These are phyloP conservation scores for Aythya fuligula DNA, from an alignment of 2,797 vertebrate genomes.

Conservation along the genomic window DNA sequence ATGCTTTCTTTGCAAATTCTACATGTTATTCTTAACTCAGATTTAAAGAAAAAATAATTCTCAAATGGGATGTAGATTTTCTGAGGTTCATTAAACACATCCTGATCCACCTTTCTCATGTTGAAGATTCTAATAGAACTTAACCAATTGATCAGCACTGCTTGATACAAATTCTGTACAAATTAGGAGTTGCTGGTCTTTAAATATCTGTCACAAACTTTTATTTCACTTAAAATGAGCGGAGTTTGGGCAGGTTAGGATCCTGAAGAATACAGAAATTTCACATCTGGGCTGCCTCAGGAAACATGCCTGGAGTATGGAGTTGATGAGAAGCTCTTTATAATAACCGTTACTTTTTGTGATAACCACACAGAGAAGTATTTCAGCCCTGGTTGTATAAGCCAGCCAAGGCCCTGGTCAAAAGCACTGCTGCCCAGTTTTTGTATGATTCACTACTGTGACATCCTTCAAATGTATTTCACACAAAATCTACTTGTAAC, in stretches of 20 bases:
- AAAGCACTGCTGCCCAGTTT: not conserved
- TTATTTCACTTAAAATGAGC: not conserved
- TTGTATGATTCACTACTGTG: not conserved
- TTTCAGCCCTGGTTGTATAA: not conserved
- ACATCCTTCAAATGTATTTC: not conserved
- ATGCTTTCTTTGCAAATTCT: constrained; percentile 44
- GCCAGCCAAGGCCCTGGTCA: not conserved
- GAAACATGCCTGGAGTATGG: not conserved
- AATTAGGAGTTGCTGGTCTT: not conserved
- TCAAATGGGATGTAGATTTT: not conserved
- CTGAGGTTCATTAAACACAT: not conserved
- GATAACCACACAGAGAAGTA: not conserved
- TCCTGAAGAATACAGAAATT: not conserved
- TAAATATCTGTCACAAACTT: not conserved
- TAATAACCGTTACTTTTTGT: not conserved
- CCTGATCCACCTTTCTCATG: not conserved
- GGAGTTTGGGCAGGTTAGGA: accelerated
- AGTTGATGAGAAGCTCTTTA: not conserved
- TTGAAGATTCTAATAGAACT: not conserved
- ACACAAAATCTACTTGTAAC: not conserved
- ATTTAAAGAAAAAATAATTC: not conserved
- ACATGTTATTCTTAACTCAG: not conserved
- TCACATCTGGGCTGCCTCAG: not conserved
- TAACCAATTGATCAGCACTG: not conserved
- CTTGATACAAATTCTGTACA: not conserved